A percentile compares a stretch with the other conserved stretches of the same genome.
These are phyloP conservation scores for Hedychridium roseum DNA, from an alignment of 2,888 invertebrate genomes.

Conservation along the genomic window DNA sequence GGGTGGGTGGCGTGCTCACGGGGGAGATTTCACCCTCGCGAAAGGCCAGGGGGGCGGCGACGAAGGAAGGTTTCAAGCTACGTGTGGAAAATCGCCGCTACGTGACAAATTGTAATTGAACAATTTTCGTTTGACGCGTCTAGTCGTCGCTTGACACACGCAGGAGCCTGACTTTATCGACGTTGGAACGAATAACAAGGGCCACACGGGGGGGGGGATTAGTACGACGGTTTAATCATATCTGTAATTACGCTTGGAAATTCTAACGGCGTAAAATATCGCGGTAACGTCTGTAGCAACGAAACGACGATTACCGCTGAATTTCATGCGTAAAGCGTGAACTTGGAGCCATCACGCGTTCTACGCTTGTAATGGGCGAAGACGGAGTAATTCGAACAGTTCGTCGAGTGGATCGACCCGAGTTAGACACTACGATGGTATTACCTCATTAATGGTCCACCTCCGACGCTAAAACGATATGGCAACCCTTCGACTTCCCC, in stretches of 20 bases:
- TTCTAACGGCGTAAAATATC: constrained; percentile 16
- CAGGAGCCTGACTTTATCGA: too few species aligned
- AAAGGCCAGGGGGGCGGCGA: neutral
- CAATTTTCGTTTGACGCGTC: constrained; percentile 43
- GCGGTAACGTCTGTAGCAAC: constrained; percentile 4
- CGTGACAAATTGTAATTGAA: constrained; percentile 62
- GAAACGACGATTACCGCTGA: constrained; percentile 3
- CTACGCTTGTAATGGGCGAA: constrained; percentile 69
- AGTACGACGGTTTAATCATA: constrained; percentile 17
- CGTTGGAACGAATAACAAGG: too few species aligned
- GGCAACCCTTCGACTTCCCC: constrained; percentile 37
- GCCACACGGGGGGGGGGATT: too few species aligned
- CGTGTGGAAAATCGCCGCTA: constrained; percentile 44
- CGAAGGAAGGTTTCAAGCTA: constrained; percentile 4
- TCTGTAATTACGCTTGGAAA: constrained; percentile 8
- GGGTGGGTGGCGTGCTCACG: constrained; percentile 17
- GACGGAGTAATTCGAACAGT: constrained; percentile 66
- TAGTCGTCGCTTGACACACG: too few species aligned
- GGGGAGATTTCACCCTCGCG: too few species aligned
- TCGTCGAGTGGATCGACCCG: constrained; percentile 58
- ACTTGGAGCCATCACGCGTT: too few species aligned
- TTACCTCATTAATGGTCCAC: constrained; percentile 60
- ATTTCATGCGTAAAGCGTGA: too few species aligned
- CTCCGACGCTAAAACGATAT: constrained; percentile 27
- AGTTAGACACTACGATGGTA: constrained; percentile 43